Conservation (phyloP, 2,888 invertebrate genomes). For the Junonia oenone region DNA sequence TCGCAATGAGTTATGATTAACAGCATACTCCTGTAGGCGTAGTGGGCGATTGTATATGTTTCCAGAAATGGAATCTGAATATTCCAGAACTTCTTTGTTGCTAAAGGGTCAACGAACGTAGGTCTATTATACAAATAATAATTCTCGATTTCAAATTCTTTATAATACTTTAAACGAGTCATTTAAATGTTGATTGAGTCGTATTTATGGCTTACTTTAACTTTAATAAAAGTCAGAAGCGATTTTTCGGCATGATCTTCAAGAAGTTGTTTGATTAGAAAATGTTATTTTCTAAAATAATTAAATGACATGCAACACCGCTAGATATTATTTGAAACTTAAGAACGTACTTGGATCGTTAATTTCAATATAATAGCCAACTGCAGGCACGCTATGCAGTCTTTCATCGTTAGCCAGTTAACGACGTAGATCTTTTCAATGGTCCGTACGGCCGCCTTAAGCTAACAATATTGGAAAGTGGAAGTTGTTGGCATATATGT, state of each 20-base stretch:
- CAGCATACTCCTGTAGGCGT: constrained; percentile 58
- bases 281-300: constrained; percentile 5
- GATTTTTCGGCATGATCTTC: not conserved
- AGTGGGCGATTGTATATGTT: constrained; percentile 47
- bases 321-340: constrained; percentile 19
- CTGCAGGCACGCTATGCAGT: constrained; percentile 24
- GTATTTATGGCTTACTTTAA: not conserved
- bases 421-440: constrained; percentile 26
- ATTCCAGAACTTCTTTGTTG: constrained; percentile 52
- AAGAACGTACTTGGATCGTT: constrained; percentile 25
- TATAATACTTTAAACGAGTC: too few species aligned
- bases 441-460: constrained; percentile 17
- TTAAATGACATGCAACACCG: constrained; percentile 13
- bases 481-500: constrained; percentile 17
- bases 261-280: not conserved
- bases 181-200: not conserved
- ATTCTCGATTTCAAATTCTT: not conserved
- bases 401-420: constrained; percentile 25
- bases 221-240: not conserved
- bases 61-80: constrained; percentile 59
- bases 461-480: constrained; percentile 26
- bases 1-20: constrained; percentile 54
- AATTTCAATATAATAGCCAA: constrained; percentile 24
- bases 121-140: constrained; percentile 15
- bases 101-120: constrained; percentile 27